Conservation (phyloP, 2,797 vertebrate species). For the Gobionotothen gibberifrons region DNA sequence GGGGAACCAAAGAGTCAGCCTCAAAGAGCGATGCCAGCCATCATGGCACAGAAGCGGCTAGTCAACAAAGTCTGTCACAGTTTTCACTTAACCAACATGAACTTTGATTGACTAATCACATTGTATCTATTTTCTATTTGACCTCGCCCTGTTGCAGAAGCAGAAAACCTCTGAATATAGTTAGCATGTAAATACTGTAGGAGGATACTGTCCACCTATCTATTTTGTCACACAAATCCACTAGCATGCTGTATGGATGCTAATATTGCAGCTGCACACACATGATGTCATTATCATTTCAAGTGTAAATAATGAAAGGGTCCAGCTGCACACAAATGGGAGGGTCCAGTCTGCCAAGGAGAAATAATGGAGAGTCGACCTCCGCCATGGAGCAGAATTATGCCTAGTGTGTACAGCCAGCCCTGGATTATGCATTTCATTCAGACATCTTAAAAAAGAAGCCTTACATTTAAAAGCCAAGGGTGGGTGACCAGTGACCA, state of each 20-base stretch:
- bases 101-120: neutral
- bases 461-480: conserved; percentile 14
- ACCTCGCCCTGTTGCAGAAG: conserved; percentile 1
- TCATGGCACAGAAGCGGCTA: conserved; percentile 19
- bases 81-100: conserved; percentile 16
- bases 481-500: conserved; percentile 43
- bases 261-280: conserved; percentile 81
- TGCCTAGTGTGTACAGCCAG: conserved; percentile 17
- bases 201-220: conserved; percentile 33
- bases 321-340: conserved; percentile 78
- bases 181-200: conserved; percentile 50
- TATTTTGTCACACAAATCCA: conserved; percentile 69
- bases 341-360: conserved; percentile 50
- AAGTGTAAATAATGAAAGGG: conserved; percentile 82
- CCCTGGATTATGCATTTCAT: conserved; percentile 40
- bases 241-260: conserved; percentile 63
- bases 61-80: conserved; percentile 33
- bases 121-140: conserved; percentile 4
- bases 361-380: conserved; percentile 54
- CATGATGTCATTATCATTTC: conserved; percentile 82
- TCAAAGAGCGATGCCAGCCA: conserved; percentile 45
- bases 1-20: conserved; percentile 55
- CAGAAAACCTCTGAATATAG: conserved; percentile 42
- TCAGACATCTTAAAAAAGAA: conserved; percentile 28
- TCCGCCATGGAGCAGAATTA: conserved; percentile 35